phyloP scores from a whole-genome alignment of 2,113 vertebrate genomes.

The Alaudala cheleensis region DNA sequence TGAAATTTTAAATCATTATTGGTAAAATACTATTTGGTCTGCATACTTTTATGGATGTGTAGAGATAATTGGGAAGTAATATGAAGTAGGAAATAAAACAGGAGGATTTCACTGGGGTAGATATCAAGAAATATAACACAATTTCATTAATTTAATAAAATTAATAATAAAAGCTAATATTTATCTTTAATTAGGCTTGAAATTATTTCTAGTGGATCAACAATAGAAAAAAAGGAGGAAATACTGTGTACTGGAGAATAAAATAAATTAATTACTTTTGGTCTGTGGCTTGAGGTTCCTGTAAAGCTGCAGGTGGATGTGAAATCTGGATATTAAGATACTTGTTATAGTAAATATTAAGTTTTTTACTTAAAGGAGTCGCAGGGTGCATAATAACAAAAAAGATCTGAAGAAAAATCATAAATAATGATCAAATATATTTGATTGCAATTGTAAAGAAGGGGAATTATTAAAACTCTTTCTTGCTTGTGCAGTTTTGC shows the following conservation, averaged over 20 bases:
- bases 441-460: background rate
- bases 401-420: background rate
- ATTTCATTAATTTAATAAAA: background rate
- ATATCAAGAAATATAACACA: background rate
- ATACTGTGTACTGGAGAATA: background rate
- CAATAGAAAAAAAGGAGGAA: background rate
- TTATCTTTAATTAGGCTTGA: background rate
- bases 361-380: background rate
- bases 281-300: background rate
- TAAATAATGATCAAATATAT: background rate
- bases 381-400: background rate
- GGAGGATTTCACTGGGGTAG: background rate
- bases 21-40: background rate
- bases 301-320: background rate
- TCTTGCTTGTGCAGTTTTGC: background rate
- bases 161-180: background rate
- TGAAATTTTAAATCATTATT: background rate
- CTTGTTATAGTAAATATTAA: background rate
- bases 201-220: background rate
- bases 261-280: background rate
- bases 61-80: background rate
- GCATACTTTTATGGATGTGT: background rate
- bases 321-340: background rate
- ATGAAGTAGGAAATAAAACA: background rate
- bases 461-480: background rate